Evolutionary conservation across 2,888 invertebrate genomes (phyloP).

Genomic region (Bhutanitis thaidina): DNA sequence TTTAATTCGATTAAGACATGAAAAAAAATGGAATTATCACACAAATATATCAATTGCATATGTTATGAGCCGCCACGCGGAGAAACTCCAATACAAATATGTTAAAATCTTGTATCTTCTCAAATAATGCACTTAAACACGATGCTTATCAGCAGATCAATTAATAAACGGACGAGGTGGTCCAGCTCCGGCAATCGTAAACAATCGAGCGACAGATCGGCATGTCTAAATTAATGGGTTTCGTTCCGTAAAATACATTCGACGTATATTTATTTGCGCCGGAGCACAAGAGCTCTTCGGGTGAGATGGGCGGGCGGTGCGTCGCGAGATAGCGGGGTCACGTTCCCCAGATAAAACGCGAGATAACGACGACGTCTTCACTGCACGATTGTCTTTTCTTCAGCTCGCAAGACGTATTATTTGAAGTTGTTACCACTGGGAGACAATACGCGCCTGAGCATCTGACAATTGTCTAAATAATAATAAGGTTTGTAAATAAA

Average conservation of each 20-base stretch:
- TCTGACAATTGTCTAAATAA: not conserved
- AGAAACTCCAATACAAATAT: constrained; percentile 4
- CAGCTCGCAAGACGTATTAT: constrained; percentile 20
- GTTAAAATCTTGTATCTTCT: constrained; percentile 6
- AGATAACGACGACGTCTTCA: constrained; percentile 66
- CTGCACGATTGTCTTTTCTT: constrained; percentile 58
- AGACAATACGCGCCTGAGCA: not conserved
- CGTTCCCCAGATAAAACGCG: constrained; percentile 65
- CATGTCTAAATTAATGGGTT: constrained; percentile 68
- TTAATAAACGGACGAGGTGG: constrained; percentile 73
- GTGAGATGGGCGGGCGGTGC: constrained; percentile 67
- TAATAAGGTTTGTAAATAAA: not conserved
- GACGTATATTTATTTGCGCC: constrained; percentile 38
- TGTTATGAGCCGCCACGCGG: constrained; percentile 6
- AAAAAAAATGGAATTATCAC: too few relatives aligned
- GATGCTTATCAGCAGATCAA: constrained; percentile 61
- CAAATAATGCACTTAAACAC: constrained; percentile 8
- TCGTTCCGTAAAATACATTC: constrained; percentile 36
- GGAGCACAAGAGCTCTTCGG: constrained; percentile 28
- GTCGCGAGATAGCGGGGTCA: constrained; percentile 67
- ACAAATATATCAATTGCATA: constrained; percentile 8
- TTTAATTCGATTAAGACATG: too few relatives aligned
- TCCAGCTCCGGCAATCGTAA: constrained; percentile 51
- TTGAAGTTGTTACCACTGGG: constrained; percentile 11
- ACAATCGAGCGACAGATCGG: constrained; percentile 66